These are phyloP conservation scores for Edolisoma coerulescens DNA, from an alignment of 2,113 vertebrate genomes.

Conservation along the genomic window DNA sequence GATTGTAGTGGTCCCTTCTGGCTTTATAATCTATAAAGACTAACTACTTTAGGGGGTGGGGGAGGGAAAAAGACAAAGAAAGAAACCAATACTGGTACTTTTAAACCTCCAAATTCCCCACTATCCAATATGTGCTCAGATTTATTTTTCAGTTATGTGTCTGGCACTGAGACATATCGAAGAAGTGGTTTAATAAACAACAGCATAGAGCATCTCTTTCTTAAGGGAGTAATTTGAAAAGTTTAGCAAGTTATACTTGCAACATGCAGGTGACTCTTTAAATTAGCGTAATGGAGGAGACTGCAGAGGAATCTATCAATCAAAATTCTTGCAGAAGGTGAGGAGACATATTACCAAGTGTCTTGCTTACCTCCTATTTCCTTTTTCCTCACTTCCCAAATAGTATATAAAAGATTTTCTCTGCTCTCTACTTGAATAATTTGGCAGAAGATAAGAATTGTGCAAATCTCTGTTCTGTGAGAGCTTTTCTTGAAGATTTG, in stretches of 20 bases:
- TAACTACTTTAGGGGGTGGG: neutral
- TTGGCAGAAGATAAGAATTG: constrained; percentile 32
- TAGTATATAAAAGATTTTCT: constrained; percentile 20
- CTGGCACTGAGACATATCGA: neutral
- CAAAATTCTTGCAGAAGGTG: constrained; percentile 3
- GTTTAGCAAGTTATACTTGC: neutral
- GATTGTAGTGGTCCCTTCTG: constrained; percentile 17
- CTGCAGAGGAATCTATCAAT: neutral
- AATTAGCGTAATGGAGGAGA: constrained; percentile 33
- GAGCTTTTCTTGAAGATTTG: constrained; percentile 46
- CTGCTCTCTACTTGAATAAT: neutral
- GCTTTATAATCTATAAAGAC: constrained; percentile 49
- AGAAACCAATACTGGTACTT: neutral
- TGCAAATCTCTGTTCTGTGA: constrained; percentile 34
- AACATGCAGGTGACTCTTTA: constrained; percentile 6
- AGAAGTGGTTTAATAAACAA: neutral
- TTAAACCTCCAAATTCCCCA: neutral
- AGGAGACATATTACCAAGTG: neutral
- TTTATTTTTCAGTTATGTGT: neutral
- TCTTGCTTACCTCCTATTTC: neutral
- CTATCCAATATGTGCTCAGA: neutral
- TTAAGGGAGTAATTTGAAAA: constrained; percentile 27
- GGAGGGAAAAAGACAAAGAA: neutral
- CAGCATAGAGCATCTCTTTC: neutral
- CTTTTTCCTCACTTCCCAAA: neutral